A percentile compares a stretch with the other conserved stretches of the same genome.
Conservation (phyloP, 2,113 vertebrate species). For the Hippolais icterina region DNA sequence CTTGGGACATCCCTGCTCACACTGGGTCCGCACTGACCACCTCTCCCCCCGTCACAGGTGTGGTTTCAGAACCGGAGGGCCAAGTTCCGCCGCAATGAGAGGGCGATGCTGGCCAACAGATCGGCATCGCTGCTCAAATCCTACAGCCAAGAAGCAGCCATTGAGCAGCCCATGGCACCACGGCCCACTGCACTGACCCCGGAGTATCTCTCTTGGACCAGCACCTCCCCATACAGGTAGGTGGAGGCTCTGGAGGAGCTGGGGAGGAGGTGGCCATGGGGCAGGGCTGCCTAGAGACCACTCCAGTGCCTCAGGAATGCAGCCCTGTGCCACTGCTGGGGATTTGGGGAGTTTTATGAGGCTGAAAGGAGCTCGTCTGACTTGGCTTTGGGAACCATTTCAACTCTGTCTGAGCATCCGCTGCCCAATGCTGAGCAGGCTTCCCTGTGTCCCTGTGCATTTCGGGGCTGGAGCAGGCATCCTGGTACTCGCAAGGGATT, state of each 20-base stretch:
- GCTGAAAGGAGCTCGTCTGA: fast-evolving
- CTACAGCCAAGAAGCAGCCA: constrained; percentile 78
- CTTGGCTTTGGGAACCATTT: neutral
- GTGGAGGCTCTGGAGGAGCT: neutral
- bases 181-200: constrained; percentile 73
- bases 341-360: neutral
- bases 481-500: neutral
- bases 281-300: neutral
- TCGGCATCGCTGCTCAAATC: constrained; percentile 79
- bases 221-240: constrained; percentile 79
- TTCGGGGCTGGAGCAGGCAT: fast-evolving
- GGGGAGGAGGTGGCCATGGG: neutral
- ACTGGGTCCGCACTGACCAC: neutral
- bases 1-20: neutral
- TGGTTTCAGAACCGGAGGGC: constrained; percentile 87
- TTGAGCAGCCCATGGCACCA: constrained; percentile 79
- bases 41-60: constrained; percentile 50
- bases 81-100: constrained; percentile 83
- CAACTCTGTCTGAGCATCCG: neutral
- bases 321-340: neutral
- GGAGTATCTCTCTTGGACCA: constrained; percentile 80
- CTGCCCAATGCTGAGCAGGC: neutral
- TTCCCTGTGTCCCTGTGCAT: neutral
- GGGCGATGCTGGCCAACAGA: constrained; percentile 79
- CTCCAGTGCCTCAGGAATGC: fast-evolving